Evolutionary conservation across 2,113 vertebrate species (phyloP), one percentile per base, ranked within the genome.

Genomic region (Brachyistius frenatus): DNA sequence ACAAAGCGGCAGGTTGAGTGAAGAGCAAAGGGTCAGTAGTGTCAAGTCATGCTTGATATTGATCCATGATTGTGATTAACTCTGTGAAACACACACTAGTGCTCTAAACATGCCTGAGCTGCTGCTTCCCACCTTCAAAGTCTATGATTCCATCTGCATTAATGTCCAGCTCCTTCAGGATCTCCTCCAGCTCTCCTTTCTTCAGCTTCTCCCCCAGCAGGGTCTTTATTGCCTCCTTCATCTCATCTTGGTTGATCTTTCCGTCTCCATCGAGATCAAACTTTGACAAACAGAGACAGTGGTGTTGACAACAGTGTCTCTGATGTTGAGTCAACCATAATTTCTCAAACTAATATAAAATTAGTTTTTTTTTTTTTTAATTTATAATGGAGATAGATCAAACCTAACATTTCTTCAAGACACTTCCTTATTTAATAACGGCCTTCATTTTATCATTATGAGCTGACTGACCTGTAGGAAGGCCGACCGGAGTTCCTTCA

Each of bases 141-240:
- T 99, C 98, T 31, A 99, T 95, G 86, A 93, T 94, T 46, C 98
- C 98, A 0, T 99, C 98, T 1, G 96, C 96, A 0, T 99, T 99
- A 67, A 99, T 94, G 85, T 99, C 98, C 23, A 99, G 92, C 7
- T 99, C 98, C 56, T 95, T 96, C 16, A 99, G 91, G 86, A 99
- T 98, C 89, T 98, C 98, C 4, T 98, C 97, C 82, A 98, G 95
- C 54, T 99, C 98, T 13, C 95, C 95, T 84, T 97, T 97, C 89
- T 96, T 97, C 74, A 99, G 94, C 71, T 98, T 97, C 85, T 98
- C 96, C 6, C 97, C 97, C 7, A 85, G 50, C 64, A 71, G 62
- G 0, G 55, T 46, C 9, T 80, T 87, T 1, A 88, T 5, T 2
- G 84, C 83, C 68, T 93, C 90, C 66, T 92, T 93, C 80, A 90